phyloP scores from a whole-genome alignment of 35 echinoderm and acorn worm species.

The Apostichopus parvimensis region DNA sequence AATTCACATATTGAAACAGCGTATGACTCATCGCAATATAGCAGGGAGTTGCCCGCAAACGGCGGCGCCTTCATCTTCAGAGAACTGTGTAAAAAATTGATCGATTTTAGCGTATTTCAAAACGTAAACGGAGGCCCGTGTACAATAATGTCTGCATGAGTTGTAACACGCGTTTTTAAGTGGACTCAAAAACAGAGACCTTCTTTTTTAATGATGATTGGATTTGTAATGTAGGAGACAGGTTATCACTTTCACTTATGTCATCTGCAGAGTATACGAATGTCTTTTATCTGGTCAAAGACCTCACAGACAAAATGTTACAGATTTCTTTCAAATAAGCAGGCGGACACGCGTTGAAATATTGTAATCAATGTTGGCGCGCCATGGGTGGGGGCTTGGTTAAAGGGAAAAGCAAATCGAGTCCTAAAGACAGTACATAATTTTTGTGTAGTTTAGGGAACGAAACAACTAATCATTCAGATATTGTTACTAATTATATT shows the following conservation, averaged over 20 bases:
- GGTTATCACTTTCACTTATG: background rate
- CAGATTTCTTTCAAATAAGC: no score
- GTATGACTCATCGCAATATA: background rate
- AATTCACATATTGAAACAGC: background rate
- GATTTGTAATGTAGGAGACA: background rate
- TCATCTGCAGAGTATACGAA: background rate
- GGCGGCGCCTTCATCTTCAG: background rate
- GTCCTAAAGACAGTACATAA: no score
- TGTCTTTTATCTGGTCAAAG: background rate
- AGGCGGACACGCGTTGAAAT: no score
- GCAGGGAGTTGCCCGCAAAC: background rate
- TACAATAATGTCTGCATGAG: background rate
- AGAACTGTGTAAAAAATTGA: slow-evolving; percentile 1
- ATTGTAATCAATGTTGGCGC: no score
- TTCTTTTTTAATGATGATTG: background rate
- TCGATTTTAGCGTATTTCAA: slow-evolving; percentile 8
- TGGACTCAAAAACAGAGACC: no score
- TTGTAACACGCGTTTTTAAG: no score
- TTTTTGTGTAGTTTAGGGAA: no score
- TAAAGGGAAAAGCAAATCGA: no score
- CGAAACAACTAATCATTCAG: no score
- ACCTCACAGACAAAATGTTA: background rate
- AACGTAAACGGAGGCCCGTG: background rate
- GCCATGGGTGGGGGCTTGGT: no score
- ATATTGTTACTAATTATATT: no score